Conservation (phyloP, 2,797 vertebrate species). For the Myotis planiceps region DNA sequence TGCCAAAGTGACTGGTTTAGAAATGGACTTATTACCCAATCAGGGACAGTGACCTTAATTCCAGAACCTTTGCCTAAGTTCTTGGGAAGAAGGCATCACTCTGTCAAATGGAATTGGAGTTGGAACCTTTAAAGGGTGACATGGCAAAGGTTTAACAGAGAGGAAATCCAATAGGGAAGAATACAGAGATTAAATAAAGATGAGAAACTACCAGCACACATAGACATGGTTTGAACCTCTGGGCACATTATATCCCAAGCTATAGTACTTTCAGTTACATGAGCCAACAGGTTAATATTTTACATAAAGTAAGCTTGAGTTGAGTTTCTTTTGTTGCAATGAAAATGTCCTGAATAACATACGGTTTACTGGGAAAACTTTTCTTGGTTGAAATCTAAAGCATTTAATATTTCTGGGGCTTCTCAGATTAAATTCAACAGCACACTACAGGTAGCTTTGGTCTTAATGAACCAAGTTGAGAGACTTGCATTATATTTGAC, state of each 20-base stretch:
- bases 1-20: neutral
- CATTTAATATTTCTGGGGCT: neutral
- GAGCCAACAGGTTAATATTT: neutral
- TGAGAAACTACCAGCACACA: neutral
- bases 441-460: neutral
- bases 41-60: neutral
- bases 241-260: neutral
- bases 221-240: neutral
- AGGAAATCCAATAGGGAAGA: neutral
- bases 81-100: neutral
- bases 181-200: neutral
- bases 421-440: neutral
- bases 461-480: conserved; percentile 22
- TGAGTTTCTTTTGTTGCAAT: neutral
- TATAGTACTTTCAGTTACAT: neutral
- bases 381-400: neutral
- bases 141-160: neutral
- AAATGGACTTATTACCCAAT: neutral
- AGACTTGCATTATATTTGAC: neutral
- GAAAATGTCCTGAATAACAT: neutral
- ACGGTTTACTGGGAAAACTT: neutral
- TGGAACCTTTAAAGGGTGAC: neutral
- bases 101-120: neutral
- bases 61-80: neutral
- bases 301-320: neutral